Percentiles rank a stretch among this genome's conserved stretches.
These are phyloP conservation scores for Beroe forskalii DNA, from an alignment of 37 sponge, comb jelly and placozoan genomes.

Conservation along the genomic window DNA sequence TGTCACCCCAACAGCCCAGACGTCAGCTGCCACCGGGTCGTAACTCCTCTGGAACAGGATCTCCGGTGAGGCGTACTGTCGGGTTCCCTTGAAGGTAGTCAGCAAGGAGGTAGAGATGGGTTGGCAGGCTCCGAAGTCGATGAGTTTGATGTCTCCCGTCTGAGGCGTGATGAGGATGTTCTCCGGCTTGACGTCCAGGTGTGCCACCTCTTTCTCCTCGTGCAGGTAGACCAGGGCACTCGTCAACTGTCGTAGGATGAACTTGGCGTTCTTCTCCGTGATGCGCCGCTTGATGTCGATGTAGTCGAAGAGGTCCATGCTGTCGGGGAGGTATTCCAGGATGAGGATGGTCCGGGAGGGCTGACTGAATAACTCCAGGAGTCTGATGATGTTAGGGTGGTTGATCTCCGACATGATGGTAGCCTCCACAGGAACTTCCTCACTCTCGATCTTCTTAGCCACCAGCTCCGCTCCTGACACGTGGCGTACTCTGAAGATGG, in stretches of 20 bases:
- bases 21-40: constrained; percentile 54
- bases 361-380: neutral
- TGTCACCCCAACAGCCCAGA: constrained; percentile 62
- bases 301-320: constrained; percentile 64
- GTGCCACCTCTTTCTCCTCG: constrained; percentile 30
- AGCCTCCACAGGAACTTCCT: neutral
- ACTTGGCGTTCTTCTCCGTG: constrained; percentile 37
- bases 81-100: constrained; percentile 56
- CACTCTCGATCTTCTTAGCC: constrained; percentile 42
- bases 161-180: constrained; percentile 23
- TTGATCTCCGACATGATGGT: constrained; percentile 11
- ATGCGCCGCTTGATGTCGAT: constrained; percentile 25
- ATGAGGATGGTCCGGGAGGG: neutral
- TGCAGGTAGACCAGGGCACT: constrained; percentile 43
- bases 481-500: constrained; percentile 18
- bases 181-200: constrained; percentile 59
- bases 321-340: constrained; percentile 25
- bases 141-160: constrained; percentile 42
- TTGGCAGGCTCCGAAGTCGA: constrained; percentile 58
- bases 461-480: constrained; percentile 17
- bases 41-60: neutral
- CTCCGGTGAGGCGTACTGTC: constrained; percentile 52
- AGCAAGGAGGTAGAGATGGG: neutral
- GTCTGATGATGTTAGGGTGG: constrained; percentile 35
- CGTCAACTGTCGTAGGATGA: constrained; percentile 10